Evolutionary conservation across 2,113 vertebrate species (phyloP).

Genomic region (Cochlearius cochlearius): DNA sequence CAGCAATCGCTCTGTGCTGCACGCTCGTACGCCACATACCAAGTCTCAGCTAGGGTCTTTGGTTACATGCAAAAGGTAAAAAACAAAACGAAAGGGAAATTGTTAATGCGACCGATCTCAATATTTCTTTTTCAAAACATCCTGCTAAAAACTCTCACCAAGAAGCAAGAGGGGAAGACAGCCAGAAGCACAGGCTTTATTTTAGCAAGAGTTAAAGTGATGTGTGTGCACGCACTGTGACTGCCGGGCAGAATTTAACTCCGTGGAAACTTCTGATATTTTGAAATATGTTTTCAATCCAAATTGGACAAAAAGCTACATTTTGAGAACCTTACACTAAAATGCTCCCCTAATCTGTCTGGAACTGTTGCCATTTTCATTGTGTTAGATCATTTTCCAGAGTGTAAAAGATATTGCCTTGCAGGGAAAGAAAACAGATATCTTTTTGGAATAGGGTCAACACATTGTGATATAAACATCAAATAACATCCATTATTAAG

Average conservation of each 20-base stretch:
- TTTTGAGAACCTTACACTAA: background rate
- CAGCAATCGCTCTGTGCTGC: background rate
- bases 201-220: background rate
- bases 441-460: background rate
- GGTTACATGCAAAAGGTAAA: background rate
- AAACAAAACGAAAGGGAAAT: background rate
- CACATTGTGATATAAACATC: background rate
- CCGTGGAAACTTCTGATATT: background rate
- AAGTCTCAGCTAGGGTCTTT: accelerated
- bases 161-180: background rate
- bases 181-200: background rate
- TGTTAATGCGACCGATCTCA: background rate
- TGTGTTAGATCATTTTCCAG: background rate
- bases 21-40: background rate
- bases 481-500: slow-evolving; percentile 3
- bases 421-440: background rate
- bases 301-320: background rate
- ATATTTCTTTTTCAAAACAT: background rate
- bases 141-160: background rate
- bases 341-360: background rate
- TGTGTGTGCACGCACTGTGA: background rate
- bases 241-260: background rate
- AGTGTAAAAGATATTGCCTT: background rate
- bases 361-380: background rate
- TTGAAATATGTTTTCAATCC: background rate